Base-by-base conservation (phyloP, 2,797 vertebrate genomes). In the Enteromius anoplus region DNA sequence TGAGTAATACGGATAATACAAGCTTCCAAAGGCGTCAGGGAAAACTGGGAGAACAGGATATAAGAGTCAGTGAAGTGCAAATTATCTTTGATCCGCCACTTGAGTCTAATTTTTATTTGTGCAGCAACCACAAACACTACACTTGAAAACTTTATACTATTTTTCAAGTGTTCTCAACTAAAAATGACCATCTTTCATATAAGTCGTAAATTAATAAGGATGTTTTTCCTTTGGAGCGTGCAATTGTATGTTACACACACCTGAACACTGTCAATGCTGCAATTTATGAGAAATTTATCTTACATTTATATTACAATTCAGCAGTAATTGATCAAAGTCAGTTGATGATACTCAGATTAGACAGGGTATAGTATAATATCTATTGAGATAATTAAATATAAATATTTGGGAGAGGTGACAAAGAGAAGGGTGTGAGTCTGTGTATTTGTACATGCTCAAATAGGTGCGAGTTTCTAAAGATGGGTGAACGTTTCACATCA, bases 381-480 rank as follows among this genome's bases (percentile, higher is more conserved):
- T 66, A 11, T 53, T 17, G 51, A 37, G 9, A 26, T 23, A 79
- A 37, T 21, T 58, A 55, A 70, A 21, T 64, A 21, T 3, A n/a
- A n/a, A 49, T 79, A 26, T 40, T 2, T 65, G 21, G 26, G 55
- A 49, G 73, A 29, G 60, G 21, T 64, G 32, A 51, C 4, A 47
- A 64, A 64, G 29, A 21, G 32, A 45, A 58, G 49, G 81, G 66
- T 78, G 82, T 69, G 81, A 64, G 51, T 76, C 26, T 81, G 70
- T 75, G 45, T 40, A 53, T 65, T 64, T 58, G 47, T 21, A 49
- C 72, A 34, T 69, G 81, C 62, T 68, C 73, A 77, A 37, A 82
- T 64, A 69, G 75, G 32, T 77, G 66, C 23, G 8, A 60, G 37
- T 34, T 66, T 12, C 29, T 26, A 23, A 75, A 3, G 75, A 49